phyloP scores from a whole-genome alignment of 2,888 invertebrate genomes.

The Neuroscelio doddi region DNA sequence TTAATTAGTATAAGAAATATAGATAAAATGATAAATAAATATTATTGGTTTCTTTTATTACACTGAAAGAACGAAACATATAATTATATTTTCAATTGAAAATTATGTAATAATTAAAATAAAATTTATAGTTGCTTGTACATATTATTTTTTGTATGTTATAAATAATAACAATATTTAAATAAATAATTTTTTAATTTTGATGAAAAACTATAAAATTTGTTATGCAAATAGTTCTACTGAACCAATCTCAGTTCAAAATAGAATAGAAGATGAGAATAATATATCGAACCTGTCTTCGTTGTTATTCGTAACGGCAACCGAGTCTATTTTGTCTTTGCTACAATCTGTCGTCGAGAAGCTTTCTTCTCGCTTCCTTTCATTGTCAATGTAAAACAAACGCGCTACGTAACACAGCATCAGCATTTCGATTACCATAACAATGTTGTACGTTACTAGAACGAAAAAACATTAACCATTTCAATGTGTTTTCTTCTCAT shows the following conservation, averaged over 20 bases:
- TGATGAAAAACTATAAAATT: neutral
- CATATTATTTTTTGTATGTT: no score
- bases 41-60: neutral
- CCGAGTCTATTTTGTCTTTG: conserved; percentile 53
- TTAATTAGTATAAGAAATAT: neutral
- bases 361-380: conserved; percentile 35
- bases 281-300: conserved; percentile 41
- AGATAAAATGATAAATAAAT: neutral
- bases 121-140: no score
- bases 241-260: no score
- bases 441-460: conserved; percentile 80
- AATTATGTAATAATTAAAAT: no score
- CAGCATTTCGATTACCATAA: conserved; percentile 81
- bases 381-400: conserved; percentile 75
- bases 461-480: conserved; percentile 41
- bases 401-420: conserved; percentile 78
- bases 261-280: no score
- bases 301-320: conserved; percentile 54
- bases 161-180: no score
- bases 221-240: neutral
- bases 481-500: neutral
- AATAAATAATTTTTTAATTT: no score
- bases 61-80: no score
- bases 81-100: no score
- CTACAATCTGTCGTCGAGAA: conserved; percentile 50